Evolutionary conservation across 2,888 invertebrate genomes (phyloP).

Genomic region (Gasteruption jaculator): DNA sequence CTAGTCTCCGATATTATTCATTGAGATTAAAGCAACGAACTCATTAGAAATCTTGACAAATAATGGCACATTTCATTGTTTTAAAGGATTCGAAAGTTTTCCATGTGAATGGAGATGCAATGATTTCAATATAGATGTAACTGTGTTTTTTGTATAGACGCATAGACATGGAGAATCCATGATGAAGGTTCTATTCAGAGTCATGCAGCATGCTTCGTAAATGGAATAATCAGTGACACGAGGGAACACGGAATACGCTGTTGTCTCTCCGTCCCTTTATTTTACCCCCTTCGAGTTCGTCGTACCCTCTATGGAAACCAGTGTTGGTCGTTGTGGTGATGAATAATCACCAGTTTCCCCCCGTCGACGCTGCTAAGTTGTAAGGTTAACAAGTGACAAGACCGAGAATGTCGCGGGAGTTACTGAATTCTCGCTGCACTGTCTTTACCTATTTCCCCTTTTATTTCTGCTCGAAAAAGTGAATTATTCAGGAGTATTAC

Average conservation of each 20-base stretch:
- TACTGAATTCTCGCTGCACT: background rate
- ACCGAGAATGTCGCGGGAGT: conserved; percentile 1
- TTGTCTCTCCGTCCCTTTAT: conserved; percentile 28
- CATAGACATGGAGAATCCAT: no score
- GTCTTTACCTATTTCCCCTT: background rate
- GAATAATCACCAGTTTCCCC: conserved; percentile 34
- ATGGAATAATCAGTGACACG: conserved; percentile 47
- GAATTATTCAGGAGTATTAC: no score
- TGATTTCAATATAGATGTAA: no score
- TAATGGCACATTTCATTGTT: no score
- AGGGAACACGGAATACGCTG: conserved; percentile 37
- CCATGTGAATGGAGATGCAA: no score
- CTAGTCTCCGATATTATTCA: no score
- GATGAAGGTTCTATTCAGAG: conserved; percentile 40
- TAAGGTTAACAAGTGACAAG: conserved; percentile 34
- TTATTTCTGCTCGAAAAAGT: background rate
- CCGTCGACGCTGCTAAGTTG: conserved; percentile 29
- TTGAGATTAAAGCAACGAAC: no score
- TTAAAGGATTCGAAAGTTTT: no score
- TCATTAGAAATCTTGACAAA: no score
- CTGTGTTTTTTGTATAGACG: no score
- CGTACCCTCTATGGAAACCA: conserved; percentile 30
- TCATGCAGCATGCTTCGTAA: conserved; percentile 38
- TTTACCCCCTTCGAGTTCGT: conserved; percentile 22
- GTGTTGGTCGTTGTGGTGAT: conserved; percentile 30